Evolutionary conservation across 2,797 vertebrate species (phyloP).

Genomic region (Eulemur rubriventer): DNA sequence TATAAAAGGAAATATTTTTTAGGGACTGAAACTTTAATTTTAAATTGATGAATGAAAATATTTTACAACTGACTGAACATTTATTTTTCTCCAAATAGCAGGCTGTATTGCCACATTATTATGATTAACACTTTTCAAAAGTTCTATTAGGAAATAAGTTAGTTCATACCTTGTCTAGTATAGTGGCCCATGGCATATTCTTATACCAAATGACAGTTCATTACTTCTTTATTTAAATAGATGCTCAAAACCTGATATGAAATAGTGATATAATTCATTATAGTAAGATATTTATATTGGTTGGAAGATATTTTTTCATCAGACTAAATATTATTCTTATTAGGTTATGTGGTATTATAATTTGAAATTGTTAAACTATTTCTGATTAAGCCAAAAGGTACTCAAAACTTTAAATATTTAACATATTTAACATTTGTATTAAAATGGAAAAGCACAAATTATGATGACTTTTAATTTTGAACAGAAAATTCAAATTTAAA

Average conservation of each 20-base stretch:
- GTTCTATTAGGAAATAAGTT: neutral
- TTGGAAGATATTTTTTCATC: neutral
- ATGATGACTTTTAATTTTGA: neutral
- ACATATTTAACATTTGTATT: neutral
- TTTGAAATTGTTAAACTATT: neutral
- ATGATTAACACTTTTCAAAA: neutral
- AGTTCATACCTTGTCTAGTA: neutral
- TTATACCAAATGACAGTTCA: neutral
- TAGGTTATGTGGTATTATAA: neutral
- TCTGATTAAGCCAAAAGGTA: neutral
- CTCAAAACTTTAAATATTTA: neutral
- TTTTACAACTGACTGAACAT: neutral
- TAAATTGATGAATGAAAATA: constrained; percentile 23
- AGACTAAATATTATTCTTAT: neutral
- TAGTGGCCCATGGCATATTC: neutral
- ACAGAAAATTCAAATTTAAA: neutral
- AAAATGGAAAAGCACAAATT: neutral
- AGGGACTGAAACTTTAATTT: neutral
- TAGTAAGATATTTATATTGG: neutral
- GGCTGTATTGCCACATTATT: neutral
- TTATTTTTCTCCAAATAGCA: constrained; percentile 16
- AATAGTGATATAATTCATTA: neutral
- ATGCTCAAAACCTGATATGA: neutral
- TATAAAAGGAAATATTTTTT: neutral
- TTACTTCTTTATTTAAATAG: neutral